A percentile compares a stretch with the other conserved stretches of the same genome.
These are phyloP conservation scores for Stenodema calcarata DNA, from an alignment of 2,888 invertebrate species.

Conservation along the genomic window DNA sequence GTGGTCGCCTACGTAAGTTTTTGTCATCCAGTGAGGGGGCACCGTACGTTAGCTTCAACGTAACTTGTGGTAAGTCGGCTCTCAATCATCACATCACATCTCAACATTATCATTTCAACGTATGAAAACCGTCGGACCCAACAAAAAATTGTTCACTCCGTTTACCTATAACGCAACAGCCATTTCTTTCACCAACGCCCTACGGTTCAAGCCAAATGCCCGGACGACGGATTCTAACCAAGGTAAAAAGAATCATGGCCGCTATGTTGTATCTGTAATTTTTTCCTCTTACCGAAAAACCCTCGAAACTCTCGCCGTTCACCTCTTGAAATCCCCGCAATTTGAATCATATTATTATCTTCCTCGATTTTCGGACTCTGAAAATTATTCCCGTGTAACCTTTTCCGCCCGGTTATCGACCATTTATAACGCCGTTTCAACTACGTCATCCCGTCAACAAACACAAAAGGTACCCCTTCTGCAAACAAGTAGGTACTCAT, in stretches of 20 bases:
- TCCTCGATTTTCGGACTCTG: neutral
- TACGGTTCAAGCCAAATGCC: slow-evolving; percentile 16
- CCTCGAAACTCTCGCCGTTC: neutral
- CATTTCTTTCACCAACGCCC: neutral
- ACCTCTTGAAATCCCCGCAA: neutral
- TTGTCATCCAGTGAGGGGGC: slow-evolving; percentile 44
- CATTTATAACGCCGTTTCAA: slow-evolving; percentile 9
- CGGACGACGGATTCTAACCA: slow-evolving; percentile 37
- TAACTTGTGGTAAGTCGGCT: slow-evolving; percentile 51
- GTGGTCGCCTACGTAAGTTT: slow-evolving; percentile 48
- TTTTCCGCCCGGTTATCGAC: slow-evolving; percentile 32
- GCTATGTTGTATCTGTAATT: slow-evolving; percentile 27
- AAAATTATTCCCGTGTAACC: slow-evolving; percentile 4
- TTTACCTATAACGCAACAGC: neutral
- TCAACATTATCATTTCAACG: neutral
- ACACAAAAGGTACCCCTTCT: slow-evolving; percentile 10
- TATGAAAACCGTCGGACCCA: neutral
- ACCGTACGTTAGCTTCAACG: slow-evolving; percentile 49
- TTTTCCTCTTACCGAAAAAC: neutral
- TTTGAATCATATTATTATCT: neutral
- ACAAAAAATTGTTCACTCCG: neutral
- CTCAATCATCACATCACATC: slow-evolving; percentile 15
- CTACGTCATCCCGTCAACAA: slow-evolving; percentile 47
- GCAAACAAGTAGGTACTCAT: neutral
- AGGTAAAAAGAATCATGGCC: slow-evolving; percentile 49